Evolutionary conservation across 2,888 invertebrate genomes (phyloP), one percentile per base, ranked within the genome.

Genomic region (Macropis europaea): DNA sequence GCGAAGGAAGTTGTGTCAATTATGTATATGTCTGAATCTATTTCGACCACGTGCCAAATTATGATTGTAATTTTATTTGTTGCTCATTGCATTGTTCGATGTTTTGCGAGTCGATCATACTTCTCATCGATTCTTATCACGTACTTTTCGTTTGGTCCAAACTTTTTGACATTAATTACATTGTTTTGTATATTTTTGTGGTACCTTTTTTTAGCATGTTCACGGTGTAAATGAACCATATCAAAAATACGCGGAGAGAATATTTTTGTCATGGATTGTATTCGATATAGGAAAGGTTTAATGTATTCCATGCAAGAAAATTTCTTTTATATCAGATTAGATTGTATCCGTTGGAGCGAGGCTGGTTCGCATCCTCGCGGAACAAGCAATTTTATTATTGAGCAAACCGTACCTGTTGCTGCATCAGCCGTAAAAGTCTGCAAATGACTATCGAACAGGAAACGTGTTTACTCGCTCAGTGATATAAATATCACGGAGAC

Each of bases 321-420:
- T 22, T 28, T 22, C 15, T 17, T 60, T 22, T n/a, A 13, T 4
- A 17, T 15, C 22, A 13, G 15, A 24, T 57, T 42, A 36, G 32
- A 57, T 56, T 38, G 24, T 13, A 34, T 24, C 22, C 11, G 19
- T 17, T 22, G 17, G 45, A 13, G 7, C 1, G 13, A 57, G 40
- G 5, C 4, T 15, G 13, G n/a, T 50, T 47, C 19, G 32, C 22
- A 52, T 53, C 22, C 15, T 40, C 13, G 19, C 6, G 22, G 9
- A 56, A 17, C 47, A 30, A 11, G 34, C 22, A 53, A 66, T 52
- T 57, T 57, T 48, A 26, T 69, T 59, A 52, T 40, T 22, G 47
- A 24, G 38, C 32, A 38, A 19, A 38, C 22, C 7, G 42, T 53
- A 66, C 67, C 59, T 70, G 70, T 67, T 70, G 69, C 57, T 45